These are phyloP conservation scores for Argopecten irradians DNA, from an alignment of 1,140 invertebrate species.

Conservation along the genomic window DNA sequence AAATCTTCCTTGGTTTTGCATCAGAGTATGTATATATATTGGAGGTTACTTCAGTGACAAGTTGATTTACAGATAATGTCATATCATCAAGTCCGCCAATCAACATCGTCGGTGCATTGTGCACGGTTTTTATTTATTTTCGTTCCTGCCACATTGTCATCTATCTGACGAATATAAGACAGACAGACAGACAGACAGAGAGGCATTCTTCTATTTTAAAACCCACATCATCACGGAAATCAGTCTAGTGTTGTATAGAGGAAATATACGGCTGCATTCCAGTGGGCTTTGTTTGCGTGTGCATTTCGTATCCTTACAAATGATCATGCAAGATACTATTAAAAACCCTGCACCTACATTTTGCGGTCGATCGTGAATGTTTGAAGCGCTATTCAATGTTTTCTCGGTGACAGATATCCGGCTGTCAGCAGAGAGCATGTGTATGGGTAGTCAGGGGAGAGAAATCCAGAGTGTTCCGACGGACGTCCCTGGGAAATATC, in stretches of 20 bases:
- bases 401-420: not conserved
- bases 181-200: no score
- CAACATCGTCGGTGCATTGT: no score
- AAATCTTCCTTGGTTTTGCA: not conserved
- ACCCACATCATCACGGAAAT: no score
- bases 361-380: constrained; percentile 1
- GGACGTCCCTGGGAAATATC: not conserved
- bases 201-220: no score
- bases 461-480: not conserved
- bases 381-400: not conserved
- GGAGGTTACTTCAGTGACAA: not conserved
- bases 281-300: not conserved
- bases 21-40: no score
- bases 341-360: not conserved
- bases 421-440: not conserved
- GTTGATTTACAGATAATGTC: not conserved
- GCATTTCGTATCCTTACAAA: not conserved
- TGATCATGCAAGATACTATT: not conserved
- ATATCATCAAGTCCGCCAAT: no score
- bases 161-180: no score
- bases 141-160: no score
- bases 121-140: no score
- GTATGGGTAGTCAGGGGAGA: not conserved
- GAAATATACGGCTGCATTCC: not conserved
- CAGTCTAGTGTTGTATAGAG: no score